A percentile compares a stretch with the other conserved stretches of the same genome.
phyloP scores from a whole-genome alignment of 2,797 vertebrate genomes.

The Enteromius mattozi region DNA sequence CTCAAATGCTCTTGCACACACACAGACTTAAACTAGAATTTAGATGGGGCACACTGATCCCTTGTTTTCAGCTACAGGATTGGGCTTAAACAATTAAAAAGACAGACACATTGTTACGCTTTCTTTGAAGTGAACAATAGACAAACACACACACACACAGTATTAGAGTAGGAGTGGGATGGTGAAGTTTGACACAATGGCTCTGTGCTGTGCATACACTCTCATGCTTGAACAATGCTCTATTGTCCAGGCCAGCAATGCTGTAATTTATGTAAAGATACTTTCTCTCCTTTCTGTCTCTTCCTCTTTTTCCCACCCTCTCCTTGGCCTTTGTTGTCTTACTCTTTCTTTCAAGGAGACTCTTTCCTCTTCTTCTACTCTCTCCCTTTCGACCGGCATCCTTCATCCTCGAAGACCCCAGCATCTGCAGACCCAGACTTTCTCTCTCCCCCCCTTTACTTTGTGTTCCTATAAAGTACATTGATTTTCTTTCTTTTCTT shows the following conservation, averaged over 20 bases:
- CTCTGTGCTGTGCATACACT: slow-evolving; percentile 57
- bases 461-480: not conserved
- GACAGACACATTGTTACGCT: slow-evolving; percentile 42
- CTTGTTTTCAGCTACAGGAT: slow-evolving; percentile 31
- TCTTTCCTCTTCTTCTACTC: slow-evolving; percentile 43
- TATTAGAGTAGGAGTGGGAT: slow-evolving; percentile 10
- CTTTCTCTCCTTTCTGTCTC: slow-evolving; percentile 64
- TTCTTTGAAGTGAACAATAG: slow-evolving; percentile 54
- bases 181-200: slow-evolving; percentile 56
- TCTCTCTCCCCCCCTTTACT: not conserved
- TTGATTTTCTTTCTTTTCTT: slow-evolving; percentile 55
- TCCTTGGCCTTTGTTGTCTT: slow-evolving; percentile 69
- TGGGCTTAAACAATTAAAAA: slow-evolving; percentile 48
- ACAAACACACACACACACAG: slow-evolving; percentile 11
- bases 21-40: slow-evolving; percentile 18
- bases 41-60: slow-evolving; percentile 42
- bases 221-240: slow-evolving; percentile 76
- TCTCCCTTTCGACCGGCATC: not conserved
- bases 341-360: slow-evolving; percentile 43
- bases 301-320: slow-evolving; percentile 61
- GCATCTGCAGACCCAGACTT: not conserved
- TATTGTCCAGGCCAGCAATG: slow-evolving; percentile 74
- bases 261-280: slow-evolving; percentile 84
- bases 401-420: slow-evolving; percentile 59
- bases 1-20: not conserved